Base-by-base conservation (phyloP, 2,797 vertebrate species). In the Microchirus variegatus region DNA sequence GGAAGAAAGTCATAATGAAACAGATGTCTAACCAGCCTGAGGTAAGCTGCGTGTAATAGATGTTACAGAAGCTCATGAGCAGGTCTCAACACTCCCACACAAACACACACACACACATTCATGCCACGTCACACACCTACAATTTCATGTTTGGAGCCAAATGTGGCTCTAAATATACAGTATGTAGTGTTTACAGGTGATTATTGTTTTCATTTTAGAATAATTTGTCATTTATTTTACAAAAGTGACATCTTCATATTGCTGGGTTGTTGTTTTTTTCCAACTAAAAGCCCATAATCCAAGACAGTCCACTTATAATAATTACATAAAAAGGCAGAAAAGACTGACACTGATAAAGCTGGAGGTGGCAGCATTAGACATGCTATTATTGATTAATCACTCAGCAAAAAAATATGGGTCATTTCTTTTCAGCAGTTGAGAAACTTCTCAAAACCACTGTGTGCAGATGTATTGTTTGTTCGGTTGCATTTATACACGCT, bases 41-140 rank as follows among this genome's bases (percentile, higher is more conserved):
- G 3, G 51, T 71, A 58, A 77, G 76, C 67, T 47, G 64, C 49
- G 49, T 44, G 76, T 84, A 79, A 84, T 78, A 82, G 61, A 60
- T 79, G 75, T 74, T 64, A 71, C 18, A 74, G 63, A 77, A 81
- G 63, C 73, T 78, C 76, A 88, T 85, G 77, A 76, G 74, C 38
- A 1, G 67, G 75, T 75, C 67, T 73, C 57, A 38, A 36, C 40
- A 67, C 78, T 74, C 73, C 59, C 72, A 80, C 77, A 61, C 73
- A 73, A 37, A 55, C 50, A 68, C 69, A 56, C 57, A 55, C 50
- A 68, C 69, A 56, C 57, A 48, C 26, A 35, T 43, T 22, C 22
- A 22, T 22, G 22, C 5, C 22, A 22, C 22, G 22, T 53, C 31
- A 42, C 48, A 49, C 53, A 66, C 59, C 48, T 51, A 13, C 17